phyloP scores from a whole-genome alignment of 1,140 invertebrate genomes.

The Hylaeus anthracinus region DNA sequence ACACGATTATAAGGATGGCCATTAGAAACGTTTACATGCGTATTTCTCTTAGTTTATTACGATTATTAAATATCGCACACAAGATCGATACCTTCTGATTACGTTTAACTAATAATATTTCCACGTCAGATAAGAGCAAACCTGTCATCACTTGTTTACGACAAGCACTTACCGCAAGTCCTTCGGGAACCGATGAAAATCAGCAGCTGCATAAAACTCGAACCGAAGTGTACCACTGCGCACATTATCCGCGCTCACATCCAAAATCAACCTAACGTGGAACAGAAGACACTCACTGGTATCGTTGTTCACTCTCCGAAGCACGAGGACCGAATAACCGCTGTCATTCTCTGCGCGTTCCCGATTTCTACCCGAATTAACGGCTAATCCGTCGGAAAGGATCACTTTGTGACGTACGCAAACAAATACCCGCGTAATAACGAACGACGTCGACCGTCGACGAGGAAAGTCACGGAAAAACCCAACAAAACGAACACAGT shows the following conservation, averaged over 20 bases:
- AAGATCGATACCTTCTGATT: too few species aligned
- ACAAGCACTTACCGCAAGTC: not conserved
- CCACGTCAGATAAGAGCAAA: too few species aligned
- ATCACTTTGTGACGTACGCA: not conserved
- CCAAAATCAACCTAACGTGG: not conserved
- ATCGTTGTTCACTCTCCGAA: not conserved
- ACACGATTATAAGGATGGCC: too few species aligned
- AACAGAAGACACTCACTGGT: too few species aligned
- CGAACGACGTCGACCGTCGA: not conserved
- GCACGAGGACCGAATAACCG: not conserved
- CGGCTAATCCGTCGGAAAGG: not conserved
- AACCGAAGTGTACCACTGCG: not conserved
- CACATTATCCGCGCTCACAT: slow-evolving; percentile 16
- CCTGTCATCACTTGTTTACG: too few species aligned
- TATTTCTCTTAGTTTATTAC: too few species aligned
- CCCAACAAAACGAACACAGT: not conserved
- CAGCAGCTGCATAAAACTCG: not conserved
- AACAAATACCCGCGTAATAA: not conserved
- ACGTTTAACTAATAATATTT: not conserved
- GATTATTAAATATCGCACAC: too few species aligned
- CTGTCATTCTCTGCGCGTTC: not conserved
- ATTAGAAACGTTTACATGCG: too few species aligned
- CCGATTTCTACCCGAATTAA: not conserved
- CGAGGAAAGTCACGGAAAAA: not conserved
- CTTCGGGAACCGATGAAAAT: too few species aligned